phyloP scores from a whole-genome alignment of 2,113 vertebrate genomes.

The Nothocercus nigrocapillus region DNA sequence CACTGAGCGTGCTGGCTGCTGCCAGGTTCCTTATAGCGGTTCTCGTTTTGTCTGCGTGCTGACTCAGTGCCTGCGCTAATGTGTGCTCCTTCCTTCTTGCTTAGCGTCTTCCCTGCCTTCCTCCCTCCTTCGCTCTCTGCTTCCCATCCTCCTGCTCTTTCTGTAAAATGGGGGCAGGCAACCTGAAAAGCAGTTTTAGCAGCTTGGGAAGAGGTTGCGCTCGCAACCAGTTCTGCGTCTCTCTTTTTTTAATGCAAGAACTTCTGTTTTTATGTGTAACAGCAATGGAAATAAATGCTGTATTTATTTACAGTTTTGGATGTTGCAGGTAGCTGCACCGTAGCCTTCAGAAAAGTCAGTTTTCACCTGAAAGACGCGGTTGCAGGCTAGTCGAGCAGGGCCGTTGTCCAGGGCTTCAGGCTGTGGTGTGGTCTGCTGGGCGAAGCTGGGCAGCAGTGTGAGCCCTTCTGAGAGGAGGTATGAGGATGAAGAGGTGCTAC shows the following conservation, averaged over 20 bases:
- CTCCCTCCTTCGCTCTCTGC: neutral
- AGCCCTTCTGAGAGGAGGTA: slow-evolving; percentile 22
- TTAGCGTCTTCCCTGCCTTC: neutral
- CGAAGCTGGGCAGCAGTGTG: neutral
- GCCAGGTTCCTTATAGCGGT: neutral
- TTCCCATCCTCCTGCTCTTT: neutral
- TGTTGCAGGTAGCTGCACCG: neutral
- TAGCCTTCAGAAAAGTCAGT: neutral
- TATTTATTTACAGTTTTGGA: neutral
- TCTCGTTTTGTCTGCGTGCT: slow-evolving; percentile 52
- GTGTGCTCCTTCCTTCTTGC: neutral
- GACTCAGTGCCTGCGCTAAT: slow-evolving; percentile 22
- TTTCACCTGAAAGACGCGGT: neutral
- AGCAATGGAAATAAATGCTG: slow-evolving; percentile 9
- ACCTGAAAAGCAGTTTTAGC: slow-evolving; percentile 36
- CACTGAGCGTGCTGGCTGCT: neutral
- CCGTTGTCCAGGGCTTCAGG: neutral
- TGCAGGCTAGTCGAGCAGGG: neutral
- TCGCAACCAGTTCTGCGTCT: slow-evolving; percentile 55
- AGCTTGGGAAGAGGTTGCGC: neutral
- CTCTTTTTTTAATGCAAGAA: slow-evolving; percentile 5
- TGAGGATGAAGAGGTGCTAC: slow-evolving; percentile 49
- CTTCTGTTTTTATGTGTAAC: neutral
- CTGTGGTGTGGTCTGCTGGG: neutral
- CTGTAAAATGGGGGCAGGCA: neutral